Base-by-base conservation (phyloP, 2,888 invertebrate species). In the Noctua pronuba region DNA sequence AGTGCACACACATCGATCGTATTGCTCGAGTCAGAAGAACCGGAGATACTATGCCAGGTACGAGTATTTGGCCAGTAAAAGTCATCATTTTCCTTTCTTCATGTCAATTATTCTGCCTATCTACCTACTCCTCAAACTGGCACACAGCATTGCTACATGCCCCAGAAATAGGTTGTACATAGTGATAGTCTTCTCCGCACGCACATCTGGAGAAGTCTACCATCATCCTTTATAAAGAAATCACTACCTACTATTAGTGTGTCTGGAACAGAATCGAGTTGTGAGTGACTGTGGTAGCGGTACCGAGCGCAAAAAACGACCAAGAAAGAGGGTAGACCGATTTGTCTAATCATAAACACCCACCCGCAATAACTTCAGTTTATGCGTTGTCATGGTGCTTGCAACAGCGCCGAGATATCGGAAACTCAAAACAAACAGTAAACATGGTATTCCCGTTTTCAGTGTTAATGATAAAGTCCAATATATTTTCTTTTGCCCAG, bases 41-140 rank as follows among this genome's bases (percentile, higher is more conserved):
- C 94, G 21, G 96, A 96, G 86, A 94, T 97, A 92, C 79, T 97
- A 90, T 96, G 96, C 79, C 96, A 96, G 94, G 96, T 96, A n/a
- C 8, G 13, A 77, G 44, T 24, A 49, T 67, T 77, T 64, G 7
- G 10, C 38, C 8, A 55, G 18, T 55, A 46, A 38, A 2, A 8
- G 24, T 24, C 21, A 38, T 38, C 13, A 41, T 18, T 8, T 21
- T 31, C 24, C 11, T 52, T 4, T 2, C 0, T 0, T 2, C 24
- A 18, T 11, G 0, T 7, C 7, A 24, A 21, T 55, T n/a, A 55
- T 55, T 13, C 13, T 55, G 55, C n/a, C n/a, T 5, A 28, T 28
- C 28, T 58, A 58, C 16, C 2, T 55, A 16, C 1, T 60, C 31
- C 21, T 21, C 21, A 31, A 21, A 35, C 38, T 7, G 6, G 16